These are phyloP conservation scores for Eretmochelys imbricata DNA, from an alignment of 2,113 vertebrate species.

Conservation along the genomic window DNA sequence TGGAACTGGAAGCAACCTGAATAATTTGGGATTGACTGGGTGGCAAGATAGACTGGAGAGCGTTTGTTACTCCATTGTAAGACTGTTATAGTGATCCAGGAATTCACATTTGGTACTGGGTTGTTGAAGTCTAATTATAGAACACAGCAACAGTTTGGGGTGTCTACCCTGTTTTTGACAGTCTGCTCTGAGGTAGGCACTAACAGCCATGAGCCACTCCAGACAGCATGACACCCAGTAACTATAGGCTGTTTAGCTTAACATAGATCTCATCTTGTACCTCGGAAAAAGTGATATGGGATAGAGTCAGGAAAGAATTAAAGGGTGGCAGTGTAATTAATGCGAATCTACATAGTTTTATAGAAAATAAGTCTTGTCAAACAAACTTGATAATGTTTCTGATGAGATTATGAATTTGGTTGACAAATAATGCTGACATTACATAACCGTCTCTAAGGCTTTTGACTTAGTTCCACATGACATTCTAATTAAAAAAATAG, in stretches of 20 bases:
- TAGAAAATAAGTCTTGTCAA: not conserved
- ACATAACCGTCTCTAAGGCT: not conserved
- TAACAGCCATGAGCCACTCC: not conserved
- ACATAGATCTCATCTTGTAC: not conserved
- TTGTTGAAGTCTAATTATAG: not conserved
- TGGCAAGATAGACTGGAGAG: not conserved
- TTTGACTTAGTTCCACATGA: not conserved
- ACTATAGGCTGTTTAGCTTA: not conserved
- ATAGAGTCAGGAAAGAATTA: conserved; percentile 32
- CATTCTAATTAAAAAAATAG: not conserved
- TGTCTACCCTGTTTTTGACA: not conserved
- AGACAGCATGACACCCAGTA: not conserved
- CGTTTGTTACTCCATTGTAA: not conserved
- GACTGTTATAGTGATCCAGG: not conserved
- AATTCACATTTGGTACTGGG: not conserved
- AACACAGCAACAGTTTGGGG: not conserved
- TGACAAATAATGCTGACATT: not conserved
- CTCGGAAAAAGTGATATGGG: not conserved
- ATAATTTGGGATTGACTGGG: not conserved
- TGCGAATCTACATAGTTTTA: not conserved
- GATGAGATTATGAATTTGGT: not conserved
- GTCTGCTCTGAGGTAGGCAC: not conserved
- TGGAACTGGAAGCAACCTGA: not conserved
- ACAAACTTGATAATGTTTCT: not conserved
- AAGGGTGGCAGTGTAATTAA: conserved; percentile 2